phyloP scores from a whole-genome alignment of 2,888 invertebrate genomes.

The Opisthograptis luteolata region DNA sequence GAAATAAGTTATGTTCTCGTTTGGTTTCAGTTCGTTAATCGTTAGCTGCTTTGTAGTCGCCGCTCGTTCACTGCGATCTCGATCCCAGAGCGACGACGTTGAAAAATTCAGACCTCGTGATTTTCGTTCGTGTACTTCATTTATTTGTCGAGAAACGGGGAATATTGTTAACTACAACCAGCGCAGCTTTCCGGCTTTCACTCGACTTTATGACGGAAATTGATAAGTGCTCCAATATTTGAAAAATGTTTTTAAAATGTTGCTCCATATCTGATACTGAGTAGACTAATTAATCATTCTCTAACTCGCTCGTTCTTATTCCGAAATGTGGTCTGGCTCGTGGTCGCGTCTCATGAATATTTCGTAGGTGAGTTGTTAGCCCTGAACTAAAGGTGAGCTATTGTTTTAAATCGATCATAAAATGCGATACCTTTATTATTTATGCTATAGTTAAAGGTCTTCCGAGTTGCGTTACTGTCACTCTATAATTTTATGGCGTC shows the following conservation, averaged over 20 bases:
- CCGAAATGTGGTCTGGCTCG: constrained; percentile 6
- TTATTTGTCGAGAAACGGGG: constrained; percentile 66
- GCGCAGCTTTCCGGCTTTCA: constrained; percentile 42
- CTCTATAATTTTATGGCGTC: constrained; percentile 16
- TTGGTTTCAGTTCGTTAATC: constrained; percentile 73
- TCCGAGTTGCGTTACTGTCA: constrained; percentile 10
- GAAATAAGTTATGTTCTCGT: constrained; percentile 70
- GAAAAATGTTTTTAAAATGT: too few relatives aligned
- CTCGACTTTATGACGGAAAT: constrained; percentile 49
- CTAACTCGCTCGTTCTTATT: constrained; percentile 12
- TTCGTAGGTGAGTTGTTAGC: constrained; percentile 23
- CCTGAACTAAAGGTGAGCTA: constrained; percentile 27
- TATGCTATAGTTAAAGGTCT: constrained; percentile 9
- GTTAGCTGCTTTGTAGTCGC: constrained; percentile 70
- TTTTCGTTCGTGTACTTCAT: constrained; percentile 78
- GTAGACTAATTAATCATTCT: constrained; percentile 24
- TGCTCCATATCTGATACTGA: constrained; percentile 16
- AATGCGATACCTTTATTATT: constrained; percentile 19
- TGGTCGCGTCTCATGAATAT: constrained; percentile 20
- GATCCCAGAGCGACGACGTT: constrained; percentile 73
- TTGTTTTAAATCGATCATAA: constrained; percentile 28
- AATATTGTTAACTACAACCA: constrained; percentile 65
- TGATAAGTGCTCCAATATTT: constrained; percentile 25
- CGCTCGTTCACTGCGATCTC: constrained; percentile 64
- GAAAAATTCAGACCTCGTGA: constrained; percentile 80